Conservation (phyloP, 1,140 invertebrate genomes). For the Diachasma alloeum region DNA sequence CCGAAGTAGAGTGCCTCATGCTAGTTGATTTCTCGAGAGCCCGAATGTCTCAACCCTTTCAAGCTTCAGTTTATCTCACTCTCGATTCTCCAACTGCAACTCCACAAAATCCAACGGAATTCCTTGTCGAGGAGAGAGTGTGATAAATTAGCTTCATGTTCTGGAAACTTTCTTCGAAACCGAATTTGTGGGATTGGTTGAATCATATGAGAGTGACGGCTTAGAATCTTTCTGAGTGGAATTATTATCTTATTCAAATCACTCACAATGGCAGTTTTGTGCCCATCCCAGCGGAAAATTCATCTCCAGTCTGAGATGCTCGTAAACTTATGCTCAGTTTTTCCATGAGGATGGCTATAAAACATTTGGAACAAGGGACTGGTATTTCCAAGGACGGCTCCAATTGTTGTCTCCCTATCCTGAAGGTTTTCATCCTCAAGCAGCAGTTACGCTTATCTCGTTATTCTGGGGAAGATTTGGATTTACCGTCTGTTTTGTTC, state of each 20-base stretch:
- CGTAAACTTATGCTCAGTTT: neutral
- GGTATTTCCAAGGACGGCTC: too few relatives aligned
- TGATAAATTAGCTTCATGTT: conserved; percentile 10
- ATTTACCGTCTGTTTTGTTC: too few relatives aligned
- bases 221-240: neutral
- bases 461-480: too few relatives aligned
- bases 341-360: neutral
- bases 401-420: too few relatives aligned
- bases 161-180: neutral
- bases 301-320: neutral
- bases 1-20: neutral
- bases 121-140: neutral
- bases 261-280: neutral
- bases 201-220: neutral
- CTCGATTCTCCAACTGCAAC: neutral
- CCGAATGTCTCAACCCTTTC: conserved; percentile 7
- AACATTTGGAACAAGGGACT: neutral
- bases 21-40: conserved; percentile 11
- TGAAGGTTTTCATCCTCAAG: too few relatives aligned
- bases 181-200: neutral
- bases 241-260: neutral
- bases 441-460: too few relatives aligned
- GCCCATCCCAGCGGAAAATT: neutral
- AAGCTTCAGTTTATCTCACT: neutral
- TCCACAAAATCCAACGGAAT: neutral